Evolutionary conservation across 2,888 invertebrate genomes (phyloP).

Genomic region (Idaea dimidiata): DNA sequence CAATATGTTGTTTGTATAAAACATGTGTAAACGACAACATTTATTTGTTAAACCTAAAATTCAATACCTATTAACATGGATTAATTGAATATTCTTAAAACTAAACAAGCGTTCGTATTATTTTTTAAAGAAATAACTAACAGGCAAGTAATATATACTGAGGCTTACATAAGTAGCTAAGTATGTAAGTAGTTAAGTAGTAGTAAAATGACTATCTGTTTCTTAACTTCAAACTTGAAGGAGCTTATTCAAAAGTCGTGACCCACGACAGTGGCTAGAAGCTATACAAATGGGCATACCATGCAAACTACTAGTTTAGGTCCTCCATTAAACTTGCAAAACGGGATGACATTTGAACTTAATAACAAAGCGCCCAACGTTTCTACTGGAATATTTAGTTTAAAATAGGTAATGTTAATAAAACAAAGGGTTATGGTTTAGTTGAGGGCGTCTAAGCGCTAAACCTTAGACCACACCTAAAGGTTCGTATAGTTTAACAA

Average conservation of each 20-base stretch:
- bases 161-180: neutral
- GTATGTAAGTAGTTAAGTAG: no score
- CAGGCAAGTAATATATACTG: no score
- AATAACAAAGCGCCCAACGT: neutral
- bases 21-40: no score
- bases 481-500: no score
- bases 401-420: neutral
- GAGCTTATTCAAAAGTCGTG: constrained; percentile 51
- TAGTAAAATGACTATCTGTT: neutral
- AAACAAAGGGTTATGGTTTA: neutral
- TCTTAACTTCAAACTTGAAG: neutral
- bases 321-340: constrained; percentile 18
- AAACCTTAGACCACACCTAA: no score
- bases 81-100: no score
- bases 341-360: constrained; percentile 18
- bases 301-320: constrained; percentile 9
- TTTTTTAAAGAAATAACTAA: no score
- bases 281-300: constrained; percentile 30
- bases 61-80: no score
- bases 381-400: neutral
- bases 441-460: no score
- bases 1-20: no score
- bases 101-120: no score
- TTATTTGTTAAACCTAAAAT: no score
- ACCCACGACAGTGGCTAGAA: constrained; percentile 36